Base-by-base conservation (phyloP, 2,113 vertebrate genomes). In the Zeus faber region DNA sequence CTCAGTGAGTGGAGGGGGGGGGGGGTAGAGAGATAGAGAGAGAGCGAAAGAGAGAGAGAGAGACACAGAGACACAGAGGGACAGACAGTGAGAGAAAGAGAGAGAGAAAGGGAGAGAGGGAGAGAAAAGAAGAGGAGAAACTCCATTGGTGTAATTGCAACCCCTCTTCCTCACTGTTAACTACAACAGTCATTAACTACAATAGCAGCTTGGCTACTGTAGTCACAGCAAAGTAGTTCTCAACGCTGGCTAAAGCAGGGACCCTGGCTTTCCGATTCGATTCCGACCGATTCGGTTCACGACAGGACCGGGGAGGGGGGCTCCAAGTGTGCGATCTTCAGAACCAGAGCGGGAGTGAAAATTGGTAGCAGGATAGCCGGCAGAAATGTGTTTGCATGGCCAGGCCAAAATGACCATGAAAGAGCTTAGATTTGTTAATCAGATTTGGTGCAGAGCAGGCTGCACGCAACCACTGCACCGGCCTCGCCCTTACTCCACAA, bases 141-240 rank as follows among this genome's bases (percentile, higher is more conserved):
- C 84, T 83, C 83, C 81, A 77, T 69, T 76, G 66, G 65, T 81
- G 84, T 87, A 88, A 89, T 88, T 88, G 86, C 81, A 85, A 86
- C 84, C 80, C 82, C 85, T 81, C 77, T 80, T 74, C 79, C 83
- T 81, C 85, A 87, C 87, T 89, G 86, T 87, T 89, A 87, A 89
- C 85, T 87, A 87, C 85, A 90, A 89, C 84, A 86, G 85, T 89
- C 86, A 89, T 91, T 89, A 88, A 88, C 79, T 88, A 88, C 88
- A 89, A 91, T 86, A 88, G 86, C 85, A 84, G 80, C 74, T 86
- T 81, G 87, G 84, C 83, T 81, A 86, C 75, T 83, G 80, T 81
- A 90, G 85, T 87, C 87, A 86, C 74, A 87, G 86, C 84, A 90
- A 89, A 89, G 89, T 84, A 90, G 78, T 85, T 85, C 78, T 67